Conservation (phyloP, 2,888 invertebrate species). For the Harpalus rufipes region DNA sequence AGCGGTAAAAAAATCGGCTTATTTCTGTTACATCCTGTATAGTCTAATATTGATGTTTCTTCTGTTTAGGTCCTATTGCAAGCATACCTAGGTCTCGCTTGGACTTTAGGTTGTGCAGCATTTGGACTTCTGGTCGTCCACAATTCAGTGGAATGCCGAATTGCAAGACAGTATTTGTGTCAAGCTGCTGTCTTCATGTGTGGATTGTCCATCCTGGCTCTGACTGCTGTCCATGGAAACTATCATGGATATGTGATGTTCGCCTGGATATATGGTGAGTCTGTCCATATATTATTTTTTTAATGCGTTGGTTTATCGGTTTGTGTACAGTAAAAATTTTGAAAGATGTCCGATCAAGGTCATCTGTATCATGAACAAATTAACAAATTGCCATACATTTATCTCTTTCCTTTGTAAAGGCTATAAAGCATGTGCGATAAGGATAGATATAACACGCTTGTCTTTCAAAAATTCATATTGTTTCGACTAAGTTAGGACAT, state of each 20-base stretch:
- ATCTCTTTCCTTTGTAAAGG: too few relatives aligned
- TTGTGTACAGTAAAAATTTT: too few relatives aligned
- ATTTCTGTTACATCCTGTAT: too few relatives aligned
- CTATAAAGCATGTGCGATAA: too few relatives aligned
- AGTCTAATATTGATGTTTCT: neutral
- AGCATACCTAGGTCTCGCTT: constrained; percentile 89
- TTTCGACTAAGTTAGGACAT: too few relatives aligned
- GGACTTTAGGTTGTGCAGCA: constrained; percentile 89
- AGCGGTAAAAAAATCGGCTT: constrained; percentile 70
- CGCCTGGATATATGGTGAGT: constrained; percentile 87
- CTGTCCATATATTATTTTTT: neutral
- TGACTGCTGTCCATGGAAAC: constrained; percentile 87
- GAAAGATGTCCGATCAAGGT: too few relatives aligned
- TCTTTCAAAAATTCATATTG: too few relatives aligned
- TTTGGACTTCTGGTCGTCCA: constrained; percentile 91
- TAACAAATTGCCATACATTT: too few relatives aligned
- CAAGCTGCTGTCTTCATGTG: constrained; percentile 90
- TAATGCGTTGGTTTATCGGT: neutral
- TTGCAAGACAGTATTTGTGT: constrained; percentile 91
- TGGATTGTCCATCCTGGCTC: constrained; percentile 86
- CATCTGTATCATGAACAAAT: too few relatives aligned
- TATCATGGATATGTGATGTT: constrained; percentile 89
- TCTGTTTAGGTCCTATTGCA: constrained; percentile 78
- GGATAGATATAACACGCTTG: too few relatives aligned
- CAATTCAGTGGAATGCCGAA: constrained; percentile 90